phyloP scores from a whole-genome alignment of 2,888 invertebrate genomes.

The Suillia variegata region DNA sequence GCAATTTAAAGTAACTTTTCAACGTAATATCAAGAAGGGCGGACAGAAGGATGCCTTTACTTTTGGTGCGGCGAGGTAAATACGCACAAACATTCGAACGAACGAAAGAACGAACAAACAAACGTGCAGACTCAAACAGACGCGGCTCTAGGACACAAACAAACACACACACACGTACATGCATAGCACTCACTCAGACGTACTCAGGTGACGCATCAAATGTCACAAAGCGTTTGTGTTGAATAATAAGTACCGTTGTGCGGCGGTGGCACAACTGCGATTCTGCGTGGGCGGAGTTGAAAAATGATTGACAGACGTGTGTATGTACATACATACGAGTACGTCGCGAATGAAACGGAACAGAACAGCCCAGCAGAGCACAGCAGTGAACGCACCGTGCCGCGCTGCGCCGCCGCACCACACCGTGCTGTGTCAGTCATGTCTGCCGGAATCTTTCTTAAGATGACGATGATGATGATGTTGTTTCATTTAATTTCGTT shows the following conservation, averaged over 20 bases:
- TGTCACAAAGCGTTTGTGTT: constrained; percentile 12
- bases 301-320: not conserved
- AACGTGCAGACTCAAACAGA: no score
- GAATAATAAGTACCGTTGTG: constrained; percentile 20
- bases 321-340: no score
- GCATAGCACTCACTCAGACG: not conserved
- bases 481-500: not conserved
- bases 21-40: not conserved
- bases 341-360: no score
- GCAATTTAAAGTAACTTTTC: not conserved
- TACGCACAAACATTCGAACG: no score
- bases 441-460: not conserved
- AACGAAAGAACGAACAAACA: no score
- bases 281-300: not conserved
- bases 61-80: not conserved
- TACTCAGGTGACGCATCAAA: constrained; percentile 12
- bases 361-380: no score
- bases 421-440: no score
- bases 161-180: not conserved
- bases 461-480: no score
- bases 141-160: not conserved
- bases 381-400: no score
- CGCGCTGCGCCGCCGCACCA: no score
- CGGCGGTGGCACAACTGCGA: not conserved
- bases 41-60: not conserved